A percentile compares a stretch with the other conserved stretches of the same genome.
phyloP scores from a whole-genome alignment of 2,797 vertebrate species.

The Apogon hyalosoma region DNA sequence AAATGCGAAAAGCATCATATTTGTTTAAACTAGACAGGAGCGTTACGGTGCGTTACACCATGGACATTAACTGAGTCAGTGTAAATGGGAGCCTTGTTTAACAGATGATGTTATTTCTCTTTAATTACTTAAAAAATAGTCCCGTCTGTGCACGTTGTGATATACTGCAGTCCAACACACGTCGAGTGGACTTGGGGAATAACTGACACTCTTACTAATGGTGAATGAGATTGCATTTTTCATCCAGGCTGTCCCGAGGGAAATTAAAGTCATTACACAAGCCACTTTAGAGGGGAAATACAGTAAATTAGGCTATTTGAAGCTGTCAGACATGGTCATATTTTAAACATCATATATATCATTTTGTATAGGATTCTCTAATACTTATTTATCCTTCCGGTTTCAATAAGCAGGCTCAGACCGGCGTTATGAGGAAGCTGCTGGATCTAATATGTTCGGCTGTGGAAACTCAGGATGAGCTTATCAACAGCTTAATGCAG shows the following conservation, averaged over 20 bases:
- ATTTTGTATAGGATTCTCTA: slow-evolving; percentile 11
- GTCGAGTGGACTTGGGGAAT: no score
- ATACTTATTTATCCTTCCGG: slow-evolving; percentile 11
- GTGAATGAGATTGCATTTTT: slow-evolving; percentile 28
- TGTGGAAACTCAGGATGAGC: slow-evolving; percentile 12
- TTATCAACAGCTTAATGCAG: slow-evolving; percentile 2
- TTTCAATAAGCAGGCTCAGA: not conserved
- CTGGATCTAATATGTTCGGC: slow-evolving; percentile 6
- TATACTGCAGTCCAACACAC: no score
- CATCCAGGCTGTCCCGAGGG: slow-evolving; percentile 17
- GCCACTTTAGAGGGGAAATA: slow-evolving; percentile 16
- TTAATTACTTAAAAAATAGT: no score
- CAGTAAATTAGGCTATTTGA: slow-evolving; percentile 23
- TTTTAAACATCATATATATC: slow-evolving; percentile 8
- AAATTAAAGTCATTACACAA: slow-evolving; percentile 25
- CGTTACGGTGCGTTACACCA: no score
- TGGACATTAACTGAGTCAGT: no score
- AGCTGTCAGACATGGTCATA: slow-evolving; percentile 15
- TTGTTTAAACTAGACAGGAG: no score
- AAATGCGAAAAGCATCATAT: no score
- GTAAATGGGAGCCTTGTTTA: no score
- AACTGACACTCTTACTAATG: slow-evolving; percentile 6
- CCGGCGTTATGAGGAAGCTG: slow-evolving; percentile 1
- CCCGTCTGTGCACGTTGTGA: no score
- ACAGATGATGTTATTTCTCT: no score